Conservation (phyloP, 2,888 invertebrate genomes). For the Deilephila porcellus region DNA sequence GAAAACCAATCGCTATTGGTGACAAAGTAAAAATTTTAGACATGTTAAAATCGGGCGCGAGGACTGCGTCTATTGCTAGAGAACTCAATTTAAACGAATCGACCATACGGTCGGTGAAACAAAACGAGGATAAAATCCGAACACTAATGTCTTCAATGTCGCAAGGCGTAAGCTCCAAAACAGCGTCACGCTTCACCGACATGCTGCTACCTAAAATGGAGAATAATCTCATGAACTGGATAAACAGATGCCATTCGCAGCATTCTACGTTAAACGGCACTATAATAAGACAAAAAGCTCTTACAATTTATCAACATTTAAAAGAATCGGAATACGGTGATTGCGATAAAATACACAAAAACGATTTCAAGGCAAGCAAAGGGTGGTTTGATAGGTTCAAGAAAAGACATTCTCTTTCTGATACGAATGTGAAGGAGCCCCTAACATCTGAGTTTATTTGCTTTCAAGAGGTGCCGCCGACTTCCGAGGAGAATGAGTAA, state of each 20-base stretch:
- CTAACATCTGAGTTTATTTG: neutral
- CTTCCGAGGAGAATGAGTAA: too few species aligned
- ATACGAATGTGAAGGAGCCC: neutral
- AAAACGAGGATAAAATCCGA: conserved; percentile 7
- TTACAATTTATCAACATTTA: conserved; percentile 17
- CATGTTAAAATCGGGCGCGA: conserved; percentile 3
- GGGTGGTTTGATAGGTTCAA: conserved; percentile 9
- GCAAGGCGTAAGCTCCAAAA: neutral
- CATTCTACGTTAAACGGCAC: neutral
- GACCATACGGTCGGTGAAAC: conserved; percentile 11
- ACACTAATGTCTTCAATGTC: conserved; percentile 1
- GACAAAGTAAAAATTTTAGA: conserved; percentile 19
- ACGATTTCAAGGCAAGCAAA: conserved; percentile 8
- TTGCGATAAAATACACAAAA: neutral
- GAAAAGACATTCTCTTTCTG: neutral
- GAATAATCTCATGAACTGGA: neutral
- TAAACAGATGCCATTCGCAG: neutral
- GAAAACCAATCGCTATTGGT: neutral
- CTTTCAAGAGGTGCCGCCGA: neutral
- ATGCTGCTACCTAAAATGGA: conserved; percentile 15
- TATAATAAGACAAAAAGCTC: conserved; percentile 16
- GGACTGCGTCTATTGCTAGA: neutral
- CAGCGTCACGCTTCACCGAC: conserved; percentile 2
- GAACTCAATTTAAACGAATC: conserved; percentile 15
- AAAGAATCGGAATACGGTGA: neutral